Evolutionary conservation across 2,113 vertebrate species (phyloP).

Genomic region (Hypanus sabinus): DNA sequence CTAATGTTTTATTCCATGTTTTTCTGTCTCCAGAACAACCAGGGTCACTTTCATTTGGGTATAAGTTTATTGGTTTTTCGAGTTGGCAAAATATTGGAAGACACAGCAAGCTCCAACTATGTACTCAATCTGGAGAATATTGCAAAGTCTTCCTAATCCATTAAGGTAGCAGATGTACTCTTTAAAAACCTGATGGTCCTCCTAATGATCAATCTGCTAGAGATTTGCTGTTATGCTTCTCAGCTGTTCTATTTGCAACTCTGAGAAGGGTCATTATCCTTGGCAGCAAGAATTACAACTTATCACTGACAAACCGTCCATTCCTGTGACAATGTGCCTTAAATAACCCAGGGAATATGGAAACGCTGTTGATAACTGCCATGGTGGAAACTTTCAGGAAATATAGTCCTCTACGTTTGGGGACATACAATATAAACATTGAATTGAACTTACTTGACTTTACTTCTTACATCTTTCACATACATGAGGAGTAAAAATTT

Average conservation of each 20-base stretch:
- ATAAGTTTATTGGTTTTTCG: not conserved
- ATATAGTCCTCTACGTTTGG: not conserved
- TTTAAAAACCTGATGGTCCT: constrained; percentile 13
- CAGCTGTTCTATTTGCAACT: not conserved
- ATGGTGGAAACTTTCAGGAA: not conserved
- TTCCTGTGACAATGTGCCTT: not conserved
- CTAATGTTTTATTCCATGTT: not conserved
- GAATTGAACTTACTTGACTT: too few relatives aligned
- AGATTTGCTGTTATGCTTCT: not conserved
- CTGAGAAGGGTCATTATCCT: not conserved
- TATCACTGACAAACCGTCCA: not conserved
- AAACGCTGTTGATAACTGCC: not conserved
- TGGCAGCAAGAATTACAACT: not conserved
- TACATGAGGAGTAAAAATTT: too few relatives aligned
- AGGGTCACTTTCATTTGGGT: not conserved
- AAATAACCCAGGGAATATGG: not conserved
- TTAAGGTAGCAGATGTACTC: not conserved
- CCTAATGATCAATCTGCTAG: not conserved
- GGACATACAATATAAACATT: not conserved
- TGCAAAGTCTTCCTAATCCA: not conserved
- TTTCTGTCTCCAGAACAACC: not conserved
- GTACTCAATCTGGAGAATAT: not conserved
- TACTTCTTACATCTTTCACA: too few relatives aligned
- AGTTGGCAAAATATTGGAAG: not conserved
- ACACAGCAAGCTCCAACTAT: not conserved